Conservation (phyloP, 2,888 invertebrate species). For the Lasioglossum zephyrum region DNA sequence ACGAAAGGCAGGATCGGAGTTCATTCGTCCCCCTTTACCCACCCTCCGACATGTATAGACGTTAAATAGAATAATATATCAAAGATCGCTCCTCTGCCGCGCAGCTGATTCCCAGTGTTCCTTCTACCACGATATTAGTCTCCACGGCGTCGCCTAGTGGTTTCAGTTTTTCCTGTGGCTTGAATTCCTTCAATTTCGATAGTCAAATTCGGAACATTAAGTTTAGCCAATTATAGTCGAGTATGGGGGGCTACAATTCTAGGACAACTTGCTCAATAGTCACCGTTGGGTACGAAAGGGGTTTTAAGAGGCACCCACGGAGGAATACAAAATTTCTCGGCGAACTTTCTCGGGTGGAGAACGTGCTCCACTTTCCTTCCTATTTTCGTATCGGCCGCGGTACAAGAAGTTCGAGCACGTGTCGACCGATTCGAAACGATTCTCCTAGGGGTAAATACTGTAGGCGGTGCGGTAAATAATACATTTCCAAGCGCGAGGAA, state of each 20-base stretch:
- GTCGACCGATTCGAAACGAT: constrained; percentile 29
- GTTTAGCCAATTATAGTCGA: neutral
- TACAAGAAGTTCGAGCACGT: constrained; percentile 36
- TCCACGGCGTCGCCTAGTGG: neutral
- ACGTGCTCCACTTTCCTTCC: constrained; percentile 12
- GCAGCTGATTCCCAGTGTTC: neutral
- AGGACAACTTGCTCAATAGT: neutral
- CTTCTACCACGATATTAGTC: neutral
- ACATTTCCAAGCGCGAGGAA: constrained; percentile 64
- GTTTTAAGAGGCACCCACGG: neutral
- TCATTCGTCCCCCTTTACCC: constrained; percentile 24
- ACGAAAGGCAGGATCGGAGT: constrained; percentile 33
- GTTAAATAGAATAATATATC: constrained; percentile 62
- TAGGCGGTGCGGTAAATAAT: constrained; percentile 76
- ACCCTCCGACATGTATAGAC: constrained; percentile 41
- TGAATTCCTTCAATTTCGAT: neutral
- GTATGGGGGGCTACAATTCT: neutral
- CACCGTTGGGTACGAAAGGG: neutral
- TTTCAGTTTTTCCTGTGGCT: neutral
- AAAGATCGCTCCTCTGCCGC: constrained; percentile 16
- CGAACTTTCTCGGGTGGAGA: constrained; percentile 2
- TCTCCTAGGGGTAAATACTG: constrained; percentile 64
- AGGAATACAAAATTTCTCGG: neutral
- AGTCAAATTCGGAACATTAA: neutral
- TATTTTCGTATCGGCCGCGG: constrained; percentile 12